phyloP scores from a whole-genome alignment of 2,888 invertebrate genomes.

The Ecdyonurus torrentis region DNA sequence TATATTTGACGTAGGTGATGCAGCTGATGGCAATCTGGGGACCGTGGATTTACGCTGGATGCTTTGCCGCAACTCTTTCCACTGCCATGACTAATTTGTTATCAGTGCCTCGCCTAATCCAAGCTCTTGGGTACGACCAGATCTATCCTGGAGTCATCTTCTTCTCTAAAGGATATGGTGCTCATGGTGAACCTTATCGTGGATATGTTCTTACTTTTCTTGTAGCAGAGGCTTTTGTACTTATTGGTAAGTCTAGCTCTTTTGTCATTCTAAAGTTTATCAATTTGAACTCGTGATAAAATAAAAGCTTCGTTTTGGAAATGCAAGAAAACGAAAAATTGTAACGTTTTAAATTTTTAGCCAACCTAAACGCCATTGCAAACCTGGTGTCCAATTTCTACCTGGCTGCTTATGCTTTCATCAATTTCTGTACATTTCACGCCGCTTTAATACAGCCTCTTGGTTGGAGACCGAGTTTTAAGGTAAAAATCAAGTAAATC shows the following conservation, averaged over 20 bases:
- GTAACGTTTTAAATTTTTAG: conserved; percentile 29
- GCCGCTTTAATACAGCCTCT: conserved; percentile 72
- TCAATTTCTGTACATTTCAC: conserved; percentile 92
- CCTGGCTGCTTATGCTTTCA: conserved; percentile 81
- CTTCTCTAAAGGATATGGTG: conserved; percentile 83
- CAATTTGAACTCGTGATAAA: no score
- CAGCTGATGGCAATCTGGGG: conserved; percentile 74
- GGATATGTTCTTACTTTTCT: conserved; percentile 85
- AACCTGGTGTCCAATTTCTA: conserved; percentile 93
- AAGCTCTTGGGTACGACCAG: conserved; percentile 81
- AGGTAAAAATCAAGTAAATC: conserved; percentile 35
- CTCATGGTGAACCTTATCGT: conserved; percentile 66
- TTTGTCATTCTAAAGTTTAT: no score
- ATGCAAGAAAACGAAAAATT: background rate
- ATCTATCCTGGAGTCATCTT: conserved; percentile 87
- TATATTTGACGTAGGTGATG: conserved; percentile 49
- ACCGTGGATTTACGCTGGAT: conserved; percentile 89
- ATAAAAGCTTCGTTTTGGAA: no score
- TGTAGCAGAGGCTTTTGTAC: conserved; percentile 69
- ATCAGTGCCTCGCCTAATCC: conserved; percentile 77
- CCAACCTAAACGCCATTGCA: conserved; percentile 74
- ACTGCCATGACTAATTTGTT: conserved; percentile 90
- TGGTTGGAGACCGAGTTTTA: conserved; percentile 78
- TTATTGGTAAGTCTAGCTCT: conserved; percentile 74
- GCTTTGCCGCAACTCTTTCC: conserved; percentile 92